A percentile compares a stretch with the other conserved stretches of the same genome.
phyloP scores from a whole-genome alignment of 2,888 invertebrate genomes.

The Dryobotodes eremita region DNA sequence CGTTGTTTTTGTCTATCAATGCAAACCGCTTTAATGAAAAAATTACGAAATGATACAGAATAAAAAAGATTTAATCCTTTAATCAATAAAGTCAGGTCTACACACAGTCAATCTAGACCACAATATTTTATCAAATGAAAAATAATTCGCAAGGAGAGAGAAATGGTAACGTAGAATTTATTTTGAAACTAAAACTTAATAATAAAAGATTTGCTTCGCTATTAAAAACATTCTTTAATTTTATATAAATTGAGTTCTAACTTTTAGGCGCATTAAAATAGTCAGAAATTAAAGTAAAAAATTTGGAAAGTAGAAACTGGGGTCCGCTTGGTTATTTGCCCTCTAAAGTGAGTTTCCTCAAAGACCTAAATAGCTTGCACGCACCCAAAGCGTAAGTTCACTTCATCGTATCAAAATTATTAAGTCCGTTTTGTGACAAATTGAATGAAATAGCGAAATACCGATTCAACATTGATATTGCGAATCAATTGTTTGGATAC shows the following conservation, averaged over 20 bases:
- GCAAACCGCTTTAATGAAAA: background rate
- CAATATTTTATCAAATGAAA: slow-evolving; percentile 21
- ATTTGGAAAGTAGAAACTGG: slow-evolving; percentile 36
- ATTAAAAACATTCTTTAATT: slow-evolving; percentile 14
- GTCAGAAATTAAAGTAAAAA: slow-evolving; percentile 44
- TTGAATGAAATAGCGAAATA: slow-evolving; percentile 22
- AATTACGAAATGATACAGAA: background rate
- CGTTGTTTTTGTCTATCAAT: background rate
- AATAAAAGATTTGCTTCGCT: slow-evolving; percentile 1
- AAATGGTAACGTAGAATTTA: slow-evolving; percentile 9
- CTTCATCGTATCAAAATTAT: slow-evolving; percentile 39
- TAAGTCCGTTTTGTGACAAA: slow-evolving; percentile 19
- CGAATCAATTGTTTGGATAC: slow-evolving; percentile 7
- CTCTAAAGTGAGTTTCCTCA: slow-evolving; percentile 60
- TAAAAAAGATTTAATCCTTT: background rate
- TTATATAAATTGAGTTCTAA: slow-evolving; percentile 19
- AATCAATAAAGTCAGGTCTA: background rate
- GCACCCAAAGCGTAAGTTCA: slow-evolving; percentile 39
- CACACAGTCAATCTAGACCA: background rate
- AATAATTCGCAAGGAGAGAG: background rate
- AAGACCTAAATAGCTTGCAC: slow-evolving; percentile 55
- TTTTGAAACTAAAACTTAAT: slow-evolving; percentile 11
- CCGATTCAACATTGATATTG: background rate
- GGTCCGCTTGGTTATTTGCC: slow-evolving; percentile 53
- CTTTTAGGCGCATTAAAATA: slow-evolving; percentile 21